Conservation (phyloP, 2,888 invertebrate species). For the Netelia inedita region DNA sequence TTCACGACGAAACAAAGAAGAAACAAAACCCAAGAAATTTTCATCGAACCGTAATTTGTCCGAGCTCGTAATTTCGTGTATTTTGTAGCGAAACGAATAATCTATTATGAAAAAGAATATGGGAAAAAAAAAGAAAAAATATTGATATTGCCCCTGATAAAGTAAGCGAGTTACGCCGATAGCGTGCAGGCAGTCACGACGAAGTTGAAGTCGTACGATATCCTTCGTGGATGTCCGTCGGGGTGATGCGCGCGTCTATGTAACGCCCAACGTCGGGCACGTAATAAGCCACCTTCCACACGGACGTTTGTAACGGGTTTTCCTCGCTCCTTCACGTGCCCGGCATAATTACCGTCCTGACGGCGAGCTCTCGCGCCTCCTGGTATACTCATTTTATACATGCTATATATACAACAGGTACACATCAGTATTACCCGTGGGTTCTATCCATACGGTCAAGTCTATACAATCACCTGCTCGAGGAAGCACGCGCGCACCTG, state of each 20-base stretch:
- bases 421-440: slow-evolving; percentile 10
- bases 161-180: background rate
- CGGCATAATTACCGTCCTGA: slow-evolving; percentile 75
- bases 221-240: slow-evolving; percentile 53
- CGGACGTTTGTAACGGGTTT: slow-evolving; percentile 75
- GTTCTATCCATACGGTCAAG: slow-evolving; percentile 32
- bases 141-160: background rate
- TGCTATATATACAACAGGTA: slow-evolving; percentile 26
- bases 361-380: slow-evolving; percentile 58
- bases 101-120: background rate
- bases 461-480: slow-evolving; percentile 67
- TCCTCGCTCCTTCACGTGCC: slow-evolving; percentile 76
- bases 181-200: slow-evolving; percentile 24
- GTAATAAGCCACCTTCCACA: slow-evolving; percentile 48
- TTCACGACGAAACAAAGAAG: background rate
- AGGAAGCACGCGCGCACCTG: slow-evolving; percentile 64
- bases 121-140: background rate
- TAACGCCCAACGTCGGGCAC: slow-evolving; percentile 58
- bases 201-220: slow-evolving; percentile 25
- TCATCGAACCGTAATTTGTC: background rate
- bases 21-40: background rate
- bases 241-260: slow-evolving; percentile 41
- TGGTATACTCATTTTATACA: slow-evolving; percentile 44
- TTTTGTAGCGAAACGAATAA: background rate
- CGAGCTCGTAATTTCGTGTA: background rate